phyloP scores from a whole-genome alignment of 2,888 invertebrate genomes.

The Cheilosia pagana region DNA sequence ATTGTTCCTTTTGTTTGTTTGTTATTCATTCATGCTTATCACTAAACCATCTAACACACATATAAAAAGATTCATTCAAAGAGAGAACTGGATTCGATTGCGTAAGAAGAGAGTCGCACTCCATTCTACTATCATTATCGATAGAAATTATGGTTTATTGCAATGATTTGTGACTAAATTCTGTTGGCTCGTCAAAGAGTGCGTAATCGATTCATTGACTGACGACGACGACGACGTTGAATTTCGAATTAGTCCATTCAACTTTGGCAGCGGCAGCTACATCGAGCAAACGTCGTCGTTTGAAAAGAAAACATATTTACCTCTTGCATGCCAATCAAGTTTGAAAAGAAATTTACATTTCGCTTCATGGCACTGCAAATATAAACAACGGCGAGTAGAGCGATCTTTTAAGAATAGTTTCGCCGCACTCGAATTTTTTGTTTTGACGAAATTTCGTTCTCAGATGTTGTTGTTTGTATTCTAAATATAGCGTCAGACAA shows the following conservation, averaged over 20 bases:
- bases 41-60: conserved; percentile 32
- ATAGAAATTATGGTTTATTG: not conserved
- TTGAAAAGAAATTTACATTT: not conserved
- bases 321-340: conserved; percentile 50
- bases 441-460: conserved; percentile 12
- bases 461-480: conserved; percentile 65
- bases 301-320: conserved; percentile 24
- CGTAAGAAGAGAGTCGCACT: conserved; percentile 4
- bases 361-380: conserved; percentile 18
- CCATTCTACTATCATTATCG: not conserved
- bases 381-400: conserved; percentile 56
- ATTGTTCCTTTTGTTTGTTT: conserved; percentile 39
- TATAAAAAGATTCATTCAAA: conserved; percentile 35
- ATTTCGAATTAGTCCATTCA: conserved; percentile 60
- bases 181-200: not conserved
- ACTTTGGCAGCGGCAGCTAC: conserved; percentile 50
- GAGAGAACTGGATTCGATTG: not conserved
- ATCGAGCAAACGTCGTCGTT: conserved; percentile 16
- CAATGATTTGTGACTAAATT: conserved; percentile 1
- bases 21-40: conserved; percentile 48
- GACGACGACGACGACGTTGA: conserved; percentile 4
- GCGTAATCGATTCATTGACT: conserved; percentile 15
- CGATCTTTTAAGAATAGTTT: conserved; percentile 43
- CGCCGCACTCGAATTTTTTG: conserved; percentile 18
- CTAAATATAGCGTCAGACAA: conserved; percentile 62